Conservation (phyloP, 92 coral and sea anemone species). For the Bergia puertoricense region DNA sequence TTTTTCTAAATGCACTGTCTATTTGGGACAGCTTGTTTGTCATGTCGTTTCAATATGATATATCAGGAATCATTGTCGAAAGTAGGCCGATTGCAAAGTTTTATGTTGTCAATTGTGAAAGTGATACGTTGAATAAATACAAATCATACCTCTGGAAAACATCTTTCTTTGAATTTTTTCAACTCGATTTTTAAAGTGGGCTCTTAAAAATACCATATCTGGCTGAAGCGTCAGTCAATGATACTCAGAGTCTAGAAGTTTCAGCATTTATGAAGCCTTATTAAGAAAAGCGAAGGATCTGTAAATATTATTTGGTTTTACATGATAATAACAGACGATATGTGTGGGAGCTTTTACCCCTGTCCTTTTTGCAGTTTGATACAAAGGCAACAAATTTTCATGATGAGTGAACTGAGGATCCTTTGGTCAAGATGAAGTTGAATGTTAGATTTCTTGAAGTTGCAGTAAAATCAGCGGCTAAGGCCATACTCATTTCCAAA, state of each 20-base stretch:
- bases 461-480: too few species aligned
- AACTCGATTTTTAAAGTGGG: constrained; percentile 18
- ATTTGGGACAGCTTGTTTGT: neutral
- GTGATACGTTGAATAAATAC: neutral
- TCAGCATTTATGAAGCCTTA: neutral
- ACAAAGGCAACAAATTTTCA: neutral
- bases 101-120: constrained; percentile 26
- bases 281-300: neutral
- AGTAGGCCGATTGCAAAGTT: neutral
- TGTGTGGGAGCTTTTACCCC: too few species aligned
- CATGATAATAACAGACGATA: constrained; percentile 3
- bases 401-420: neutral
- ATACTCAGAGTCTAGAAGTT: neutral
- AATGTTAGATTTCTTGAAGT: neutral
- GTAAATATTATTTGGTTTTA: neutral
- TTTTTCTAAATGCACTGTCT: neutral
- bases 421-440: neutral
- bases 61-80: neutral
- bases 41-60: neutral
- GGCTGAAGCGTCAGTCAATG: neutral
- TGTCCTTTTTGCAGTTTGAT: neutral
- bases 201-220: constrained; percentile 7
- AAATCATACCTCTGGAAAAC: constrained; percentile 7
- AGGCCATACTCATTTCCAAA: neutral
- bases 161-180: constrained; percentile 24